A percentile compares a stretch with the other conserved stretches of the same genome.
Conservation (phyloP, 2,888 invertebrate species). For the Ormyrus labotus region DNA sequence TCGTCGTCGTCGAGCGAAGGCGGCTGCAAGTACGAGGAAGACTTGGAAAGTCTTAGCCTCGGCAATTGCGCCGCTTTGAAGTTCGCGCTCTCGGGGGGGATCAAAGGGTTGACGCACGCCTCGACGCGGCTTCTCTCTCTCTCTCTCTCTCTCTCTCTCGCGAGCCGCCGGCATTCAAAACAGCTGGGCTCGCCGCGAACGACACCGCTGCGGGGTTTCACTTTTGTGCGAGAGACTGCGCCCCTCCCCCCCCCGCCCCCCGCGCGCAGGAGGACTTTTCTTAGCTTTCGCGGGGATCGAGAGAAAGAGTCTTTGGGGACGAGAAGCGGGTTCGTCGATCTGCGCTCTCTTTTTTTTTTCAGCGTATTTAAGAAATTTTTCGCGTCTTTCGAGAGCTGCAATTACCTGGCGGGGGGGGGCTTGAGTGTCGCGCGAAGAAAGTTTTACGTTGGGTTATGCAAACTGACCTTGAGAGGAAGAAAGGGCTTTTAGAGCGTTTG, state of each 20-base stretch:
- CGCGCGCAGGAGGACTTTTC: too few species aligned
- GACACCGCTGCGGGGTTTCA: conserved; percentile 38
- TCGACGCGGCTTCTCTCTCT: conserved; percentile 25
- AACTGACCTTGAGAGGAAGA: too few species aligned
- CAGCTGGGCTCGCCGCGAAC: conserved; percentile 15
- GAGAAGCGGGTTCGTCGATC: too few species aligned
- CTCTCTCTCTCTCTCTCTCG: too few species aligned
- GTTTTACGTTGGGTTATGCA: too few species aligned
- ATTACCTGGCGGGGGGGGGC: too few species aligned
- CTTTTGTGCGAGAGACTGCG: neutral
- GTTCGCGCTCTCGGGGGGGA: conserved; percentile 18
- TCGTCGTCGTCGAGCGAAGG: neutral
- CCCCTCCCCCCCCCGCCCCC: too few species aligned
- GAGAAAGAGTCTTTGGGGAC: too few species aligned
- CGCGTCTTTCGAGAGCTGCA: neutral
- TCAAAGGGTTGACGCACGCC: conserved; percentile 54
- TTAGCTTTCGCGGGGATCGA: too few species aligned
- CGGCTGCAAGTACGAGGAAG: conserved; percentile 23
- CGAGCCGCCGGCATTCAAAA: conserved; percentile 19
- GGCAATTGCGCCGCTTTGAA: conserved; percentile 25
- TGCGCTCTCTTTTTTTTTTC: too few species aligned
- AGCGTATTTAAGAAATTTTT: neutral
- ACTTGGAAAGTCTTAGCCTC: conserved; percentile 35
- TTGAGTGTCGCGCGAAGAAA: too few species aligned
- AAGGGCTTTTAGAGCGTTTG: too few species aligned